Base-by-base conservation (phyloP, 2,888 invertebrate genomes). In the Acanthoscelides obtectus region DNA sequence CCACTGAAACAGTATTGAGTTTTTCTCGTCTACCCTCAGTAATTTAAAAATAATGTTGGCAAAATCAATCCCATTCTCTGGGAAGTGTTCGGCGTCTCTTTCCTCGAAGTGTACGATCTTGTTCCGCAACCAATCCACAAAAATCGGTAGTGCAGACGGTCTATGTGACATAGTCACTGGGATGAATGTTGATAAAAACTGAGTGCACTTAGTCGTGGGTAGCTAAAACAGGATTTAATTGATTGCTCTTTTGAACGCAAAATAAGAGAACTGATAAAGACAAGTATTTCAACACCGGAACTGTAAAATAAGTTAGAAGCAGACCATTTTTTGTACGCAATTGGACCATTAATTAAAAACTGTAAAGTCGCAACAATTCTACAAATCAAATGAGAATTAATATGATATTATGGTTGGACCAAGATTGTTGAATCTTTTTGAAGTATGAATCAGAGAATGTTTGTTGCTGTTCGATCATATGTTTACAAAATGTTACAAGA, bases 131-230 rank as follows among this genome's bases (percentile, higher is more conserved):
- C 83, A 83, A 72, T 79, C 75, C 6, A 82, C 77, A 69, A 84
- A 81, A 4, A 80, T 66, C 0, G 74, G 71, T 22, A 81, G 66
- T 25, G 79, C 71, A 1, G 78, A 71, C 19, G 83, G 82, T 22
- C 77, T 64, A 73, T 80, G 73, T 17, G 75, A 72, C 66, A 84
- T 75, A 0, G 80, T 80, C 64, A 80, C 70, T 1, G 82, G 81
- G 64, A 84, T 76, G 70, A 84, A 83, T 1, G 76, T 78, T 8
- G 79, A 77, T 22, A 83, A 70, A 75, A 84, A 83, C 6, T 78
- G 70, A 67, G 76, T 71, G 67, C 73, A 75, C 3, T 69, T 70
- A 22, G 76, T 70, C 4, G 74, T 64, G 4, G 79, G 72, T 22
- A 80, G 66, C 81, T 82, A 25, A 66, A 79, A 79, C 45, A 66